Evolutionary conservation across 2,113 vertebrate species (phyloP), one percentile per base, ranked within the genome.

Genomic region (Centrocercus urophasianus): DNA sequence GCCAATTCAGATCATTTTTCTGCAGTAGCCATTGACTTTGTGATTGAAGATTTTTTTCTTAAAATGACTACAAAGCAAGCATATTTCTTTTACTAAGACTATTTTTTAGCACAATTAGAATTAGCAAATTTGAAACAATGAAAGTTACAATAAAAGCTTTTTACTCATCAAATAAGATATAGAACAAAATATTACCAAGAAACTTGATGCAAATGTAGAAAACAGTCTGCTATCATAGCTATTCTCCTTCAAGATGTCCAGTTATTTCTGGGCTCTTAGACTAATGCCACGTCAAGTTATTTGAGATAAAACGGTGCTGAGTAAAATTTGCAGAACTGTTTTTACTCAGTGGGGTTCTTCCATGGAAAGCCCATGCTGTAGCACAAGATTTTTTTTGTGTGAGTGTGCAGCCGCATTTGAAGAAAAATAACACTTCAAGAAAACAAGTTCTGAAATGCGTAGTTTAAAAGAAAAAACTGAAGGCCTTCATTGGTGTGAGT

Each of bases 271-370:
- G 4, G 18, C 70, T 92, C n/a, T 88, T 34, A 93, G 84, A 80
- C 64, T 96, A 94, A 87, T 89, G 47, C 10, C 18, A 15, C 86
- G 93, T 79, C 47, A 90, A 96, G 57, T 95, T 70, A 65, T 79
- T 80, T 89, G 64, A 66, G 43, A 38, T 56, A 54, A 83, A 88
- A 73, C 11, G 52, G 89, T 94, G 88, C 34, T 63, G 25, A 28
- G 34, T 84, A 52, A 64, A 89, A 89, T 95, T 93, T 95, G 47
- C 36, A 86, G 63, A 82, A 32, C 32, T 64, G n/a, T 70, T 93
- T 81, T 83, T 93, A 9, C 61, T 93, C 36, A 71, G 60, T 42
- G 13, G 47, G 83, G 79, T 32, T 42, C 79, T 93, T 96, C 74
- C 38, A 91, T 36, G 38, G 56, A 73, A 60, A 93, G 69, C 79